Evolutionary conservation across 92 coral and sea anemone genomes (phyloP), one percentile per base, ranked within the genome.

Genomic region (Virgularia gustaviana): DNA sequence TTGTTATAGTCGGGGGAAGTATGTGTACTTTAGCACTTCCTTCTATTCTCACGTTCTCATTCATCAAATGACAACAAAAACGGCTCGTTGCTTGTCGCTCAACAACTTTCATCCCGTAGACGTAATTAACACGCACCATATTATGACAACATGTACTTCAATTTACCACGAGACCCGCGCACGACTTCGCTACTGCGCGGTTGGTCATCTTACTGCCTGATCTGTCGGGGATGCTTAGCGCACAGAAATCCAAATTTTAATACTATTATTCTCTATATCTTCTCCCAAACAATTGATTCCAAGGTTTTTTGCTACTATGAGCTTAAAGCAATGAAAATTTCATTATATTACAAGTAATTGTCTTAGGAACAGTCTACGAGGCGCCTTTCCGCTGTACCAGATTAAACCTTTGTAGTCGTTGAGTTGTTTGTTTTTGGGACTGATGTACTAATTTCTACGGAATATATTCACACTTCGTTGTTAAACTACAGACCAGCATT

Each of bases 21-120:
- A 41, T 49, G 38, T 68, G 75, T 68, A 68, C 75, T 68, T 47
- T 51, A 33, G 61, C 30, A 68, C 55, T 68, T 68, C 75, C 75
- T 68, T 42, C 51, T 33, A 42, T 65, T 24, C 72, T 65, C 72
- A 65, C 72, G 72, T 68, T 44, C 49, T 68, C 75, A 34, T 16
- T 68, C 75, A 68, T 24, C 75, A 61, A 52, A 43, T 51, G 61
- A 68, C 75, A 68, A 49, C 54, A 52, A 49, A 34, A 18, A 34
- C 20, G 0, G 58, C 32, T 49, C 16, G 49, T 57, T 32, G 75
- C 16, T 49, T 20, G 32, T 68, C 75, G 49, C 30, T 65, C 72
- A 65, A 65, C 72, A 65, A 52, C 15, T 33, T 28, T 11, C 30
- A 52, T 52, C 31, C 31, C n/a, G n/a, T n/a, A n/a, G n/a, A n/a